Percentiles rank a stretch among this genome's conserved stretches.
Evolutionary conservation across 2,888 invertebrate genomes (phyloP).

Genomic region (Drosophila quasianomalipes): DNA sequence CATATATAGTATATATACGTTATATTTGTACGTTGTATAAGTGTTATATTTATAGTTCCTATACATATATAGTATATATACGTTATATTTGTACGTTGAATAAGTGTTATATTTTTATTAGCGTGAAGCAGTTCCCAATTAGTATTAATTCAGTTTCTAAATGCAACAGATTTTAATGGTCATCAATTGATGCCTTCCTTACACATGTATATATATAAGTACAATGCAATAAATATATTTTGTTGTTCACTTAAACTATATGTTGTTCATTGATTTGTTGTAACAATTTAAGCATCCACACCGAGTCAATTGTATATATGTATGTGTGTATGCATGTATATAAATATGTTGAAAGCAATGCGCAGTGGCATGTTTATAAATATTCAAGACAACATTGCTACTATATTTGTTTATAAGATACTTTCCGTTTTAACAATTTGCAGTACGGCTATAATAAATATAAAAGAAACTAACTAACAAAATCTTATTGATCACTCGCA

Average conservation of each 20-base stretch:
- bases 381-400: conserved; percentile 4
- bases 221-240: conserved; percentile 26
- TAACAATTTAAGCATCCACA: conserved; percentile 9
- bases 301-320: conserved; percentile 9
- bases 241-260: conserved; percentile 16
- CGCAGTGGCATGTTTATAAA: conserved; percentile 11
- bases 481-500: not conserved
- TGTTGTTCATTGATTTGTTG: conserved; percentile 42
- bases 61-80: not conserved
- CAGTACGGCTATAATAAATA: not conserved
- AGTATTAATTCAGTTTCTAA: conserved; percentile 5
- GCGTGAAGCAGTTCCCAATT: conserved; percentile 10
- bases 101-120: conserved; percentile 18
- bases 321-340: conserved; percentile 5
- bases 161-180: conserved; percentile 41
- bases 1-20: conserved; percentile 1
- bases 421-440: not conserved
- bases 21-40: not conserved
- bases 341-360: conserved; percentile 15
- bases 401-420: not conserved
- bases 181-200: conserved; percentile 23
- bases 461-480: not conserved
- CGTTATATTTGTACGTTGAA: not conserved
- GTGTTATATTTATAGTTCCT: conserved; percentile 2
- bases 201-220: conserved; percentile 19